Conservation (phyloP, 2,113 vertebrate genomes). For the Oryzias melastigma region DNA sequence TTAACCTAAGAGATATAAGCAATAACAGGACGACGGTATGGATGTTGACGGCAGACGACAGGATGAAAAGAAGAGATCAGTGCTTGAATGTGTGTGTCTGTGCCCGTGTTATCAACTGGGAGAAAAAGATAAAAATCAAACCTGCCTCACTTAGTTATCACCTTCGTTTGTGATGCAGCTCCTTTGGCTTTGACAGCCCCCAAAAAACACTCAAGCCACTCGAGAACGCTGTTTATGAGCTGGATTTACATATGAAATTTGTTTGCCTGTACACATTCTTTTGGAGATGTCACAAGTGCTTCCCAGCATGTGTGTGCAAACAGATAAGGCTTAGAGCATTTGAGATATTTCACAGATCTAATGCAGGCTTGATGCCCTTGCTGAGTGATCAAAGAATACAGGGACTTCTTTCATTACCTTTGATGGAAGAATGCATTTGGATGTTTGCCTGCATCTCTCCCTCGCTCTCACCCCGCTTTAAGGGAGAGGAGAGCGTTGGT, state of each 20-base stretch:
- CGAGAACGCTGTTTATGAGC: conserved; percentile 25
- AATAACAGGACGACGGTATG: conserved; percentile 28
- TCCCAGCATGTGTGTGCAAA: conserved; percentile 27
- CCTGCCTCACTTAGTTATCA: conserved; percentile 52
- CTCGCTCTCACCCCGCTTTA: conserved; percentile 36
- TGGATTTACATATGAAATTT: conserved; percentile 41
- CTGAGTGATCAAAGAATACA: conserved; percentile 67
- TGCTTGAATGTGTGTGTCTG: conserved; percentile 26
- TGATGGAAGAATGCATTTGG: conserved; percentile 63
- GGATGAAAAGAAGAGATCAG: conserved; percentile 29
- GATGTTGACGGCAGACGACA: neutral
- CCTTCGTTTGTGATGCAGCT: conserved; percentile 40
- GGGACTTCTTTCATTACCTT: conserved; percentile 65
- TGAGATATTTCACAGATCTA: conserved; percentile 62
- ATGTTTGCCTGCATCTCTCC: conserved; percentile 57
- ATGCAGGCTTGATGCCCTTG: conserved; percentile 58
- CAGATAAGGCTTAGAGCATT: conserved; percentile 58
- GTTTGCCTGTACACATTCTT: conserved; percentile 23
- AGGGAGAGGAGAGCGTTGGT: conserved; percentile 51
- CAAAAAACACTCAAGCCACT: too few species aligned
- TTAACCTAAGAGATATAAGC: conserved; percentile 35
- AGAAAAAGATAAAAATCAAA: conserved; percentile 56
- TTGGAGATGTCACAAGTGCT: conserved; percentile 33
- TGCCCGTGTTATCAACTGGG: conserved; percentile 54
- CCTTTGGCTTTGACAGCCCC: conserved; percentile 46